Evolutionary conservation across 2,113 vertebrate genomes (phyloP).

Genomic region (Oxyruncus cristatus): DNA sequence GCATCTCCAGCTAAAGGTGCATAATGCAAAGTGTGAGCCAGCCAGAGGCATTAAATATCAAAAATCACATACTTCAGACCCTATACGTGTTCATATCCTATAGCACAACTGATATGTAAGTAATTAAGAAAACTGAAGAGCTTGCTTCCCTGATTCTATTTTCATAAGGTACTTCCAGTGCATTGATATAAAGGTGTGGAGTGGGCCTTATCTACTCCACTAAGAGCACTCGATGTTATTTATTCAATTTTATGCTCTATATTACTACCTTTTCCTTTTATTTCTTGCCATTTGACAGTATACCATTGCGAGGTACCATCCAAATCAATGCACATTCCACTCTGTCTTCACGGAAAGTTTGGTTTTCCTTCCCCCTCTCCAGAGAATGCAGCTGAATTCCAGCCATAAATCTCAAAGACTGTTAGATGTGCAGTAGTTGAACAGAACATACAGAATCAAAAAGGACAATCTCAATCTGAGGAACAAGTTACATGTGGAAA

Average conservation of each 20-base stretch:
- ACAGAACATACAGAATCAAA: not conserved
- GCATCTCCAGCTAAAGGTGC: not conserved
- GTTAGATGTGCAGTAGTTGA: not conserved
- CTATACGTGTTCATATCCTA: rapidly evolving
- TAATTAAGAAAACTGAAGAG: not conserved
- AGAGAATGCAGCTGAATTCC: not conserved
- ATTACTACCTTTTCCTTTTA: not conserved
- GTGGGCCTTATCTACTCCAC: not conserved
- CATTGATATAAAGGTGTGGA: not conserved
- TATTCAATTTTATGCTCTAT: not conserved
- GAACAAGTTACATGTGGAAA: not conserved
- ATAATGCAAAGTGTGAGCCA: not conserved
- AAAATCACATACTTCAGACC: not conserved
- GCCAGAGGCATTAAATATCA: not conserved
- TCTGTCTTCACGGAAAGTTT: not conserved
- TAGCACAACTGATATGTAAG: not conserved
- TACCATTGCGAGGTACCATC: not conserved
- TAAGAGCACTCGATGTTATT: not conserved
- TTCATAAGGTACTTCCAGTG: not conserved
- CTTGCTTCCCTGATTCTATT: not conserved
- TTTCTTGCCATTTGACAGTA: not conserved
- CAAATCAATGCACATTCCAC: not conserved
- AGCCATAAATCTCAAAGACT: not conserved
- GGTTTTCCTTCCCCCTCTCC: not conserved
- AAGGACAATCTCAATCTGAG: not conserved